Percentiles rank a stretch among this genome's conserved stretches.
Evolutionary conservation across 2,888 invertebrate species (phyloP).

Genomic region (Tipula lateralis): DNA sequence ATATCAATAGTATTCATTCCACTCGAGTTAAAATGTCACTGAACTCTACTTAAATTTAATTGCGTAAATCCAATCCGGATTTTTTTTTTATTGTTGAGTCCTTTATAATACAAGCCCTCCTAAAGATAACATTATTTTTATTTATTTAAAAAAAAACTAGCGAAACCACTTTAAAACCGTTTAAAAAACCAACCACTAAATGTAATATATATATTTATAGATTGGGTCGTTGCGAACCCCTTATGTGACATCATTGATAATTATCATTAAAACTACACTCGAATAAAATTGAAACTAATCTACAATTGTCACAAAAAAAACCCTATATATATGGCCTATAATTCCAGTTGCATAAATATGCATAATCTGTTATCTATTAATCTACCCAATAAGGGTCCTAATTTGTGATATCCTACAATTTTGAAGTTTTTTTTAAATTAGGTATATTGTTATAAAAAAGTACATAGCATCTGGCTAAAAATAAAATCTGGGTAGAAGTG

Average conservation of each 20-base stretch:
- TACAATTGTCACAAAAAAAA: not conserved
- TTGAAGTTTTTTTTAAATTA: not conserved
- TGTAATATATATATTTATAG: not conserved
- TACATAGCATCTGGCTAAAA: not conserved
- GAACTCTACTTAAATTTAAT: not conserved
- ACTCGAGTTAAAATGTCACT: not conserved
- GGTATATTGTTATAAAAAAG: not conserved
- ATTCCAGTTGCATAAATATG: constrained; percentile 24
- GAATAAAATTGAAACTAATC: not conserved
- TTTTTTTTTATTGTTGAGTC: not conserved
- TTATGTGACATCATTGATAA: not conserved
- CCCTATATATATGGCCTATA: not conserved
- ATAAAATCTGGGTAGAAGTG: not conserved
- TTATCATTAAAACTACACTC: not conserved
- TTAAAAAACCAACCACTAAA: constrained; percentile 7
- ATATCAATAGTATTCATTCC: too few species aligned
- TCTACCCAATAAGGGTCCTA: not conserved
- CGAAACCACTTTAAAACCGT: not conserved
- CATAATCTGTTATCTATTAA: constrained; percentile 19
- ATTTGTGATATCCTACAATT: not conserved
- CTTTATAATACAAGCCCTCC: not conserved
- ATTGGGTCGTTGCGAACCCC: not conserved
- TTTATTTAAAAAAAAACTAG: not conserved
- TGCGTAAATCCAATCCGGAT: not conserved
- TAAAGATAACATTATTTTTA: not conserved